Evolutionary conservation across 2,797 vertebrate genomes (phyloP), one percentile per base, ranked within the genome.

Genomic region (Heteromormyrus szaboi): DNA sequence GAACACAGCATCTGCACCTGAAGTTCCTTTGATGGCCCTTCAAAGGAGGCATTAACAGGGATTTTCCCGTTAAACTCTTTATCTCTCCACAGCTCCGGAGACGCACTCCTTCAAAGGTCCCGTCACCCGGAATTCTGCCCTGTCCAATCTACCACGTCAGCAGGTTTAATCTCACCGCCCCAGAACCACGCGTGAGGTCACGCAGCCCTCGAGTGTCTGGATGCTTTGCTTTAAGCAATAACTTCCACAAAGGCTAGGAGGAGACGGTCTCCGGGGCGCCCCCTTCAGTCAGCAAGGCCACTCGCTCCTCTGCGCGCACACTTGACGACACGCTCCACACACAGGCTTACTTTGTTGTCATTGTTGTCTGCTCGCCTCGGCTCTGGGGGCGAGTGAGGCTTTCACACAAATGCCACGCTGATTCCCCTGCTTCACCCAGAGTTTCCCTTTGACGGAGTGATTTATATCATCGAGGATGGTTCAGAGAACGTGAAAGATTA

Each of bases 401-500:
- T 95, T 95, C 91, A 93, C 91, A 91, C 91, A 92, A 94, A 93
- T 56, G 37, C 50, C 50, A 37, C 0, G 17, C 51, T 1, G 81
- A 22, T 17, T 41, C 50, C 46, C 44, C 51, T 4, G 25, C 48
- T 7, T 83, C 72, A 50, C 50, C 19, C 86, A 46, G 14, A 65
- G 86, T 72, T 62, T 62, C 29, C 84, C 65, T 91, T 92, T 91
- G 89, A 91, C 88, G 89, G 94, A 95, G 94, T 95, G 95, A 95
- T 94, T 93, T 94, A 92, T 91, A 91, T 93, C 92, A 91, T 93
- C 92, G 90, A 91, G 93, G 93, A 90, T 89, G 88, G 19, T 48
- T 89, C 89, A 91, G 90, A 93, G 92, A 93, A 93, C 92, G 92
- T 92, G 93, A 76, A 94, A 95, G 95, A 96, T 96, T 95, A 96